Evolutionary conservation across 2,888 invertebrate genomes (phyloP).

Genomic region (Eupeodes luniger): DNA sequence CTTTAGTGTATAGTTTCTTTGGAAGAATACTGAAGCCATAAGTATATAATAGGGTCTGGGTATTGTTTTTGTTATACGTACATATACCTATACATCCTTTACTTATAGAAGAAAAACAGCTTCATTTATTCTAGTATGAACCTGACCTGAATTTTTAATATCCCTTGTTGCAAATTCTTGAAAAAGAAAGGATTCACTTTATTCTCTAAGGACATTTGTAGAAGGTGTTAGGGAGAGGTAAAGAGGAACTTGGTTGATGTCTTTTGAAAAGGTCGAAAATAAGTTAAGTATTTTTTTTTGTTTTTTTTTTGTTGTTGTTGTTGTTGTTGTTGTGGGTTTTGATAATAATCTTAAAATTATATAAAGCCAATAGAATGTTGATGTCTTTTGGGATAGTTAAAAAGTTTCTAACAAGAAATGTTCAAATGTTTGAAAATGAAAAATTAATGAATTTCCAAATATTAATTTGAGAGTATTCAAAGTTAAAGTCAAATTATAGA

Average conservation of each 20-base stretch:
- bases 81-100: too few species aligned
- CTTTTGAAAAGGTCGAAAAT: background rate
- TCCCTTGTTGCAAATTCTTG: conserved; percentile 47
- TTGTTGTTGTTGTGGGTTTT: background rate
- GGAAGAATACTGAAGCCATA: background rate
- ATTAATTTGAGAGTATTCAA: conserved; percentile 29
- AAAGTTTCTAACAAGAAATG: conserved; percentile 7
- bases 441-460: conserved; percentile 50
- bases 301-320: background rate
- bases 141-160: conserved; percentile 74
- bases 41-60: conserved; percentile 15
- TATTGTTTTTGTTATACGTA: background rate
- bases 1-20: conserved; percentile 19
- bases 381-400: conserved; percentile 13
- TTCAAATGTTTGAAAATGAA: background rate
- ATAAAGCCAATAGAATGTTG: conserved; percentile 23
- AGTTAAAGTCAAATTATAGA: background rate
- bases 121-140: conserved; percentile 67
- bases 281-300: conserved; percentile 14
- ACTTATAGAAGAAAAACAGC: conserved; percentile 52
- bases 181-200: conserved; percentile 52
- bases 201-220: conserved; percentile 35
- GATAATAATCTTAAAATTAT: background rate
- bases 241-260: background rate
- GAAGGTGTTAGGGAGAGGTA: background rate